These are phyloP conservation scores for Hylyphantes graminicola DNA, from an alignment of 1,140 invertebrate species.

Conservation along the genomic window DNA sequence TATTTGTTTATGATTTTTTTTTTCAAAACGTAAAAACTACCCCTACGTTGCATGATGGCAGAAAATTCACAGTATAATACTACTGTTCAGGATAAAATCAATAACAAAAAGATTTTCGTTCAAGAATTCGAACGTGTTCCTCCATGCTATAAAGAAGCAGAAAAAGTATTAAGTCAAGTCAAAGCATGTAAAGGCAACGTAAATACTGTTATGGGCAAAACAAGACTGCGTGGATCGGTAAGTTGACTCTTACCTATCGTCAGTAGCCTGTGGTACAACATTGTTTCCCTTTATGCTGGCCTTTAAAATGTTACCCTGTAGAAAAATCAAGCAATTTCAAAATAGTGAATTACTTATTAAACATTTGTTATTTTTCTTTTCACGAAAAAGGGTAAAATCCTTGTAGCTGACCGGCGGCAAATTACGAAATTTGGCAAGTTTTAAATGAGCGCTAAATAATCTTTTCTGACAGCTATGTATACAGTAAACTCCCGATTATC, in stretches of 20 bases:
- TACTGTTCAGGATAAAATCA: too few species aligned
- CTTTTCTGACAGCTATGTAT: too few species aligned
- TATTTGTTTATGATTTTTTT: too few species aligned
- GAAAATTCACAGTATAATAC: too few species aligned
- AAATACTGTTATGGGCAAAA: conserved; percentile 69
- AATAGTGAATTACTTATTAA: background rate
- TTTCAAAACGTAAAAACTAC: too few species aligned
- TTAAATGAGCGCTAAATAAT: background rate
- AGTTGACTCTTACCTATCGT: background rate
- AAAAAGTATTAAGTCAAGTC: conserved; percentile 76
- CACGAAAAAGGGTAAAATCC: background rate
- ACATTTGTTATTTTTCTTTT: background rate
- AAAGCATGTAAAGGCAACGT: conserved; percentile 77
- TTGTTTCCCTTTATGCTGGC: too few species aligned
- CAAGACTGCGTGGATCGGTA: conserved; percentile 15
- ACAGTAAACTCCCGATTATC: too few species aligned
- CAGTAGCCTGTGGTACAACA: background rate
- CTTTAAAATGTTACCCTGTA: background rate
- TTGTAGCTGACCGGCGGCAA: background rate
- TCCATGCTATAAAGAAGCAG: conserved; percentile 78
- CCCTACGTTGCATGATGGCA: too few species aligned
- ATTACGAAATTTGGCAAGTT: background rate
- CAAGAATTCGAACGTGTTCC: conserved; percentile 71
- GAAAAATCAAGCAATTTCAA: background rate
- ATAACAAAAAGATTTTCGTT: too few species aligned